Conservation (phyloP, 2,888 invertebrate genomes). For the Lomographa bimaculata region DNA sequence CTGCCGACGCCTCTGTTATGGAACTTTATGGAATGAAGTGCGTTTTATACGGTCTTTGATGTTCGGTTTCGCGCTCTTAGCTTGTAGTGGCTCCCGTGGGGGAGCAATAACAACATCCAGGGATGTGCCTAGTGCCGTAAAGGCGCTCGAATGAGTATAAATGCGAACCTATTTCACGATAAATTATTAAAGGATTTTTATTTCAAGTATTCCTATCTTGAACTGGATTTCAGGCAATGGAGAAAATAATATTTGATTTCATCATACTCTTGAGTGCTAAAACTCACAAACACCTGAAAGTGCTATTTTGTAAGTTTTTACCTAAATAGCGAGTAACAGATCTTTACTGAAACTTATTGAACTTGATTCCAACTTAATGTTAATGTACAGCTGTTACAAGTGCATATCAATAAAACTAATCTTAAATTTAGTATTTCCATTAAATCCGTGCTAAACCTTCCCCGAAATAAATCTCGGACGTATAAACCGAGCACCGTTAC, state of each 20-base stretch:
- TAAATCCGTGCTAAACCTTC: conserved; percentile 41
- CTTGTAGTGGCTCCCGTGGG: conserved; percentile 67
- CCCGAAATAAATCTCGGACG: conserved; percentile 55
- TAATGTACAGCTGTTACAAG: no score
- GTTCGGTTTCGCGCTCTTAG: conserved; percentile 73
- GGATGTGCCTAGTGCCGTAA: conserved; percentile 62
- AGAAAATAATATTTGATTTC: no score
- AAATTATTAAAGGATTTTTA: no score
- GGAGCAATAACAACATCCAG: conserved; percentile 66
- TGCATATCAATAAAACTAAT: conserved; percentile 33
- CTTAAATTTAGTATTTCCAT: conserved; percentile 36
- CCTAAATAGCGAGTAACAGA: no score
- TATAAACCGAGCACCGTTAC: conserved; percentile 60
- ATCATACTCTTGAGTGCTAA: no score
- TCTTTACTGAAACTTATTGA: no score
- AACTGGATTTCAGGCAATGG: no score
- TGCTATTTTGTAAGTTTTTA: no score
- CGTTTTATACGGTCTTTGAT: conserved; percentile 77
- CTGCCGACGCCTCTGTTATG: conserved; percentile 64
- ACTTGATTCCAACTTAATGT: no score
- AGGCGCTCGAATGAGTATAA: conserved; percentile 48
- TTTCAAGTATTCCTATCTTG: no score
- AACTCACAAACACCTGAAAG: no score
- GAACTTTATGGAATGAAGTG: conserved; percentile 76
- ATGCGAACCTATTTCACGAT: conserved; percentile 49